phyloP scores from a whole-genome alignment of 2,888 invertebrate genomes.

The Epirrhoe tristata region DNA sequence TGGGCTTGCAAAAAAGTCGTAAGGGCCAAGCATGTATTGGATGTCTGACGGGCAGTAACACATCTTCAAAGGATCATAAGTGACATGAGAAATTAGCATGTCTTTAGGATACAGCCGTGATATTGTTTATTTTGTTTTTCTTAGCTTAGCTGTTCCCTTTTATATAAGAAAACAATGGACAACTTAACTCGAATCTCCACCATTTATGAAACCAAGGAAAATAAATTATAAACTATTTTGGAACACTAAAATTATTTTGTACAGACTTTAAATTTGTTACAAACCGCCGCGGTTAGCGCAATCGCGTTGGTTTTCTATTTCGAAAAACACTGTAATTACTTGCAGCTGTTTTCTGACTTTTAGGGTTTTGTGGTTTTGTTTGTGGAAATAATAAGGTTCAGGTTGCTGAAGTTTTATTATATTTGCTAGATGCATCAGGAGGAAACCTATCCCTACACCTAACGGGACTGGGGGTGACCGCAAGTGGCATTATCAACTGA shows the following conservation, averaged over 20 bases:
- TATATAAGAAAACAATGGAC: too few relatives aligned
- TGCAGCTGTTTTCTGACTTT: conserved; percentile 14
- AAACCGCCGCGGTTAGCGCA: conserved; percentile 4
- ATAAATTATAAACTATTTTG: conserved; percentile 9
- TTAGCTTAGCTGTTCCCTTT: too few relatives aligned
- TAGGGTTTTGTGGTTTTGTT: not conserved
- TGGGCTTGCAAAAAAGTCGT: too few relatives aligned
- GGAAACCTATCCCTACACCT: not conserved
- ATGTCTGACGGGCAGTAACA: too few relatives aligned
- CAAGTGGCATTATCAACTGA: too few relatives aligned
- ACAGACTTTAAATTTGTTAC: conserved; percentile 8
- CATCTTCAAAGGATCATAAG: too few relatives aligned
- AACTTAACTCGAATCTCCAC: too few relatives aligned
- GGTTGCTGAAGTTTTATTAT: not conserved
- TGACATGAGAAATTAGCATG: too few relatives aligned
- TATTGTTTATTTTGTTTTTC: too few relatives aligned
- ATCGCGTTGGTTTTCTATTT: conserved; percentile 10
- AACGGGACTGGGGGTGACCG: too few relatives aligned
- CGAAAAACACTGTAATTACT: conserved; percentile 16
- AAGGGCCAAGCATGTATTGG: too few relatives aligned
- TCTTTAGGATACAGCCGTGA: too few relatives aligned
- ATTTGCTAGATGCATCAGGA: not conserved
- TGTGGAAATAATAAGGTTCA: not conserved
- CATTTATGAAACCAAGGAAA: conserved; percentile 1
- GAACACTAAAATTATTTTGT: conserved; percentile 7